A percentile compares a stretch with the other conserved stretches of the same genome.
Conservation (phyloP, 1,140 invertebrate genomes). For the Philopotamus ludificatus region DNA sequence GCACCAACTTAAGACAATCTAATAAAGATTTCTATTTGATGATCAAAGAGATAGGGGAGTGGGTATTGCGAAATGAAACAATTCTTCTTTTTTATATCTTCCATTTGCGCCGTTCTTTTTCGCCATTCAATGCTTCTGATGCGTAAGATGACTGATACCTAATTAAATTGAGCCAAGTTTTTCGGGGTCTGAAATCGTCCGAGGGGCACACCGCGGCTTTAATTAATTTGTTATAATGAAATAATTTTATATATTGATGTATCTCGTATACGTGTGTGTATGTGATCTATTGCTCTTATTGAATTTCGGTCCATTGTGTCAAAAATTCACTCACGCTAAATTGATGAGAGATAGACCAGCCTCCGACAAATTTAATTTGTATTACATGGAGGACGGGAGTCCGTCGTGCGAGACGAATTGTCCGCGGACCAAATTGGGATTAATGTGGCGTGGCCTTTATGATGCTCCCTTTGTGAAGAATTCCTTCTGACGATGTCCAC, state of each 20-base stretch:
- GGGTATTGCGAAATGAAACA: slow-evolving; percentile 36
- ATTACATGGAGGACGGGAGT: slow-evolving; percentile 3
- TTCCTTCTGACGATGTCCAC: slow-evolving; percentile 8
- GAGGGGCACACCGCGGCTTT: too few relatives aligned
- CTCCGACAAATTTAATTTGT: slow-evolving; percentile 1
- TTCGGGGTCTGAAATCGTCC: too few relatives aligned
- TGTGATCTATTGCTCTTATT: too few relatives aligned
- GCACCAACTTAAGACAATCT: slow-evolving; percentile 32
- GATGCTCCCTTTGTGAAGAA: background rate
- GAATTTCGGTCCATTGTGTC: too few relatives aligned
- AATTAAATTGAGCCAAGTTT: slow-evolving; percentile 30
- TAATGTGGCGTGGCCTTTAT: slow-evolving; percentile 3
- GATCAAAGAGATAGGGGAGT: slow-evolving; percentile 31
- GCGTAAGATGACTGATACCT: slow-evolving; percentile 12
- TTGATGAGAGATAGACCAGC: background rate
- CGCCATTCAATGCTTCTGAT: background rate
- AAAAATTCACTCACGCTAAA: background rate
- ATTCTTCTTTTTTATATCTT: slow-evolving; percentile 24
- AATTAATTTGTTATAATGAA: too few relatives aligned
- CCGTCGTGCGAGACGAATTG: slow-evolving; percentile 2
- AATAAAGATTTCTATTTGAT: slow-evolving; percentile 39
- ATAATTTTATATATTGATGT: too few relatives aligned
- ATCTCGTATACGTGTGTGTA: too few relatives aligned
- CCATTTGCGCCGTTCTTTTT: slow-evolving; percentile 16
- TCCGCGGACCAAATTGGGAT: background rate